A percentile compares a stretch with the other conserved stretches of the same genome.
These are phyloP conservation scores for Melierax canorus DNA, from an alignment of 2,113 vertebrate species.

Conservation along the genomic window DNA sequence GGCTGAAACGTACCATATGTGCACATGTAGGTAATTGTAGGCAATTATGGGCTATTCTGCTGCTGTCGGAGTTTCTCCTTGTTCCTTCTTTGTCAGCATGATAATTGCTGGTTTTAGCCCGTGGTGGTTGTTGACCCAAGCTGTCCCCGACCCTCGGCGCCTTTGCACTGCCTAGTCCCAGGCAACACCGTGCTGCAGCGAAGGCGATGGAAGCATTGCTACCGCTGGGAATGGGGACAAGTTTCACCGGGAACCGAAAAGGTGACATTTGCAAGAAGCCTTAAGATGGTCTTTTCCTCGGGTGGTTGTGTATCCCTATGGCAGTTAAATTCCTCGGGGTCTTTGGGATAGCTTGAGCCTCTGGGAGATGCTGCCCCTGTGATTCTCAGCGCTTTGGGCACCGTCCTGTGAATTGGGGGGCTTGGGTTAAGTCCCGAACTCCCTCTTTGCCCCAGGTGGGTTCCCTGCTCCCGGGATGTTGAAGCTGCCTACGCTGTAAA, in stretches of 20 bases:
- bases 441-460: rapidly evolving
- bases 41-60: background rate
- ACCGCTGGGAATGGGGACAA: rapidly evolving
- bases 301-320: rapidly evolving
- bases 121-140: background rate
- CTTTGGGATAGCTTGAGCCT: background rate
- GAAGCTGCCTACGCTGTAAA: background rate
- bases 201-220: background rate
- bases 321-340: background rate
- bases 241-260: background rate
- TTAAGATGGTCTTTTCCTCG: background rate
- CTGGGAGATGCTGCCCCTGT: background rate
- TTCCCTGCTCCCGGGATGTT: background rate
- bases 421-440: background rate
- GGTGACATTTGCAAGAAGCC: background rate
- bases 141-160: rapidly evolving
- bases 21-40: background rate
- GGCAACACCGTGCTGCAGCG: rapidly evolving
- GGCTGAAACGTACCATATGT: background rate
- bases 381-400: background rate
- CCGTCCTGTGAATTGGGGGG: no score
- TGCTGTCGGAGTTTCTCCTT: background rate
- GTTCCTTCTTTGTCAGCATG: background rate
- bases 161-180: rapidly evolving
- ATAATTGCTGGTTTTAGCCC: background rate